Evolutionary conservation across 92 coral and sea anemone species (phyloP), one percentile per base, ranked within the genome.

Genomic region (Umimayanthus kanabou): DNA sequence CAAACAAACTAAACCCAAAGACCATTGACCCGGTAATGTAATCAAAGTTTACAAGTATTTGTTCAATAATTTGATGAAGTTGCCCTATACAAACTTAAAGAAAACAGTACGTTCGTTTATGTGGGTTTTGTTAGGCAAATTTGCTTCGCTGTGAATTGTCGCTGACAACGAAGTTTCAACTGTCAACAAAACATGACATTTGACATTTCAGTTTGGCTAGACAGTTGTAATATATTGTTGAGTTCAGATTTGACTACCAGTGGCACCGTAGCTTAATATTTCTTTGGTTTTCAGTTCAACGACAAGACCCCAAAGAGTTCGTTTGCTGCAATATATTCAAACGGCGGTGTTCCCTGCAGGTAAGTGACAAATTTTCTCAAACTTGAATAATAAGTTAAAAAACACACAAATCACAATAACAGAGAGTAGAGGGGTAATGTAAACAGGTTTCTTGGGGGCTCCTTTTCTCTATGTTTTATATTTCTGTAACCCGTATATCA

Each of bases 301-400:
- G 95, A 93, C 86, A 93, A 94, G 85, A 92, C 94, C 16, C 96
- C 95, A 13, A 96, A 96, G 87, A 94, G 98, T 11, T 94, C 98
- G 47, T 96, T 96, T 92, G 96, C 98, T 72, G 95, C 98, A 25
- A 93, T 95, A 69, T 96, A 96, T 65, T 92, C 96, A 47, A 96
- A 94, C 76, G 98, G 98, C 26, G 96, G 98, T 42, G 98, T 96
- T 13, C 98, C 98, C 2, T 96, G 98, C 94, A 93, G 98, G 98
- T 95, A n/a, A 72, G 90, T 84, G 76, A 40, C 37, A 1, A 5
- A 10, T 28, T 58, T 30, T 4, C 42, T 33, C 23, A 73, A 6
- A 73, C 18, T 11, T 29, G 4, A 3, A 4, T 13, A 30, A 10
- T n/a, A n/a, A n/a, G n/a, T n/a, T n/a, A n/a, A n/a, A n/a, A n/a